phyloP scores from a whole-genome alignment of 1,140 invertebrate species.

The Drosophila setifemur region DNA sequence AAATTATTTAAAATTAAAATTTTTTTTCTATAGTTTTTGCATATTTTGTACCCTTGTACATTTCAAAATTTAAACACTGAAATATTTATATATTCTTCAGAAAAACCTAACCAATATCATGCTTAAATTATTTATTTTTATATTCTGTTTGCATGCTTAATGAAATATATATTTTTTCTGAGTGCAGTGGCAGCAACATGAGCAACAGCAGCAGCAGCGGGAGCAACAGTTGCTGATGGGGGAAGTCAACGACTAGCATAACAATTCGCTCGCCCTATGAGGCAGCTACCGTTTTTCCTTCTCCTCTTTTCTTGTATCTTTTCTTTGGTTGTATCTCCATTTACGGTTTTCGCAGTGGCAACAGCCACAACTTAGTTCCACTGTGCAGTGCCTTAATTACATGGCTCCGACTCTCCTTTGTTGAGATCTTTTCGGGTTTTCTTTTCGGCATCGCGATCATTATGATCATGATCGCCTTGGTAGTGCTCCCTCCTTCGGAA shows the following conservation, averaged over 20 bases:
- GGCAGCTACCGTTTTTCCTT: constrained; percentile 75
- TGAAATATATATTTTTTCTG: background rate
- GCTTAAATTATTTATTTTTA: background rate
- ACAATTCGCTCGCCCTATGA: constrained; percentile 79
- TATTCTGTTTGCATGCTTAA: too few relatives aligned
- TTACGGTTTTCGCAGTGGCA: constrained; percentile 48
- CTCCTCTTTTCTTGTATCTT: constrained; percentile 30
- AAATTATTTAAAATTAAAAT: too few relatives aligned
- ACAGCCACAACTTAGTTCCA: constrained; percentile 71
- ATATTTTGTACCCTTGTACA: too few relatives aligned
- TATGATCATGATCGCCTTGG: constrained; percentile 21
- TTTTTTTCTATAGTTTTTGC: too few relatives aligned
- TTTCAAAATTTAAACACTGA: too few relatives aligned
- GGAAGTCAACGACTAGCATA: constrained; percentile 73
- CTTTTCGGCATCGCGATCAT: constrained; percentile 46
- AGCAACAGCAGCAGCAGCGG: constrained; percentile 1
- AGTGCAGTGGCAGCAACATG: constrained; percentile 21
- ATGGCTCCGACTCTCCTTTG: constrained; percentile 37
- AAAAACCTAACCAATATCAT: background rate
- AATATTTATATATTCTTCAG: too few relatives aligned
- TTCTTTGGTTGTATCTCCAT: constrained; percentile 14
- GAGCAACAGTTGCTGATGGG: constrained; percentile 37
- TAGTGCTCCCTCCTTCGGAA: constrained; percentile 39
- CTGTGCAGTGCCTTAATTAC: constrained; percentile 56
- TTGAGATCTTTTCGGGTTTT: constrained; percentile 44